Evolutionary conservation across 2,888 invertebrate species (phyloP), one percentile per base, ranked within the genome.

Genomic region (Bellardia pandia): DNA sequence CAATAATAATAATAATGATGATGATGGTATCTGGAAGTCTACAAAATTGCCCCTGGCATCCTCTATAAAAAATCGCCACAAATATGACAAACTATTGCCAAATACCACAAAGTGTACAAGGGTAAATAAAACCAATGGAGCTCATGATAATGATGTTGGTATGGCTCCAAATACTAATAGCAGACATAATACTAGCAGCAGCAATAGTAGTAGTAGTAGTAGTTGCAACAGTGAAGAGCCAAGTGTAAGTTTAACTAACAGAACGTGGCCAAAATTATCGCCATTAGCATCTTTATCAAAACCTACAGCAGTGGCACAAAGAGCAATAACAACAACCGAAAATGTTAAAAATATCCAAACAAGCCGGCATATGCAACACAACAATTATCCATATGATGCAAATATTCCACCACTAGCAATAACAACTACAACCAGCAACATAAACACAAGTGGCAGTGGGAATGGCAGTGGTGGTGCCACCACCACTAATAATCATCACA

Each of bases 1-100:
- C 9, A 66, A 42, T 7, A 68, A 14, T 56, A 23, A 56, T 16
- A 16, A 23, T 16, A 8, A 56, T 56, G 16, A 56, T 58, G 33
- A 2, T 37, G 37, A 56, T 40, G 42, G 33, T 60, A 79, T 37
- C 42, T 75, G 85, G 69, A 69, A 62, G 23, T 37, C 75, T 69
- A 69, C 75, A 48, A 85, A 80, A 75, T 37, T 80, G 60, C 68
- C 85, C 0, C 45, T 69, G 84, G 78, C 78, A 68, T 58, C 76
- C 48, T 40, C 37, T 37, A 69, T 30, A 62, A 85, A 69, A 62
- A 81, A 78, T 53, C 77, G 78, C 60, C 81, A 87, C 81, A 87
- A 81, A 82, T 78, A 85, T 85, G 78, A 87, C 74, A 82, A 87
- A 78, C 81, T 81, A 81, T 85, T 85, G 85, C 77, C 87, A 78